Percentiles rank a stretch among this genome's conserved stretches.
Conservation (phyloP, 2,113 vertebrate species). For the Alethe diademata region DNA sequence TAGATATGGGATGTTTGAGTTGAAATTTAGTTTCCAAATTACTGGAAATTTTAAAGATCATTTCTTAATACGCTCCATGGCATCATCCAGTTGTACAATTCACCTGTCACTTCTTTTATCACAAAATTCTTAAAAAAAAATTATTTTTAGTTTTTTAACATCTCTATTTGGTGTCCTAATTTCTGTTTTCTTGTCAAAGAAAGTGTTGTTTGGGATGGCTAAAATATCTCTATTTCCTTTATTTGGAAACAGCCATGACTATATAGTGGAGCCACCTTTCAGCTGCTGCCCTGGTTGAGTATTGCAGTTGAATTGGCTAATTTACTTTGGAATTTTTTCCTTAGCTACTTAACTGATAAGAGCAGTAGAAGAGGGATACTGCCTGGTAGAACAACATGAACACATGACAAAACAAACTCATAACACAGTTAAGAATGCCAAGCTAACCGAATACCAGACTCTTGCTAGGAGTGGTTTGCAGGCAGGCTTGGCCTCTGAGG, state of each 20-base stretch:
- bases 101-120: neutral
- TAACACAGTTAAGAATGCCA: constrained; percentile 52
- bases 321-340: neutral
- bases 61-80: neutral
- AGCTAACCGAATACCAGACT: constrained; percentile 39
- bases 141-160: neutral
- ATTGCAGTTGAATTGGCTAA: neutral
- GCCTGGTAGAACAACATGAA: constrained; percentile 50
- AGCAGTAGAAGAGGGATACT: constrained; percentile 56
- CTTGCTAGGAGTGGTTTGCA: constrained; percentile 4
- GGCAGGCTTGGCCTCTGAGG: constrained; percentile 27
- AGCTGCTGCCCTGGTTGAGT: neutral
- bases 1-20: neutral
- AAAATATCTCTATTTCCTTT: neutral
- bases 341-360: neutral
- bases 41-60: neutral
- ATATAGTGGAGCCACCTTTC: neutral
- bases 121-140: neutral
- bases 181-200: neutral
- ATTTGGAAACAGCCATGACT: neutral
- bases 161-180: neutral
- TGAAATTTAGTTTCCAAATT: neutral
- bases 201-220: neutral
- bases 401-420: constrained; percentile 62
- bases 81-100: neutral